Evolutionary conservation across 2,113 vertebrate genomes (phyloP).

Genomic region (Sturnus vulgaris): DNA sequence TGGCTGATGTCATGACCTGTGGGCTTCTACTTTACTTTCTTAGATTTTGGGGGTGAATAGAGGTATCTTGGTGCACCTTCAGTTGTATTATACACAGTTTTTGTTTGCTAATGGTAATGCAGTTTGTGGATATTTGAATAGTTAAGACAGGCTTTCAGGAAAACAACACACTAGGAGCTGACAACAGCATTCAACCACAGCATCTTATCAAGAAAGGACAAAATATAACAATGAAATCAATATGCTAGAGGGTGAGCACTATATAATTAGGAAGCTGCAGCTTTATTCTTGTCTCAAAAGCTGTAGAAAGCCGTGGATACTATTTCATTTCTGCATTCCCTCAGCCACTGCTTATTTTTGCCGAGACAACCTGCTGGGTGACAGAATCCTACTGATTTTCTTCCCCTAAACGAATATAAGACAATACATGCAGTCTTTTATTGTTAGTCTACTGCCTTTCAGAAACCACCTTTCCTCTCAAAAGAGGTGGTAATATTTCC

Average conservation of each 20-base stretch:
- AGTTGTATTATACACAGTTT: neutral
- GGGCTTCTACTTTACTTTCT: neutral
- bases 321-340: neutral
- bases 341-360: conserved; percentile 14
- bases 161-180: neutral
- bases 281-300: conserved; percentile 24
- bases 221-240: neutral
- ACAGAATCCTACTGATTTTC: conserved; percentile 3
- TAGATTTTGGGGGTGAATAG: neutral
- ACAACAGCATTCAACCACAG: neutral
- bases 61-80: neutral
- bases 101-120: neutral
- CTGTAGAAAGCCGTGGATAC: neutral
- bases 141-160: neutral
- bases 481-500: neutral
- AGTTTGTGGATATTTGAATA: neutral
- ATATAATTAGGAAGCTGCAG: conserved; percentile 4
- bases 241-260: neutral
- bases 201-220: neutral
- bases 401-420: neutral
- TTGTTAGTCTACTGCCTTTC: neutral
- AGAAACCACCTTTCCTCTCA: neutral
- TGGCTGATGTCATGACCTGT: neutral
- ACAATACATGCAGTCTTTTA: neutral
- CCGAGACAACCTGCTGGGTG: neutral